Base-by-base conservation (phyloP, 2,888 invertebrate genomes). In the Tetragonisca angustula region DNA sequence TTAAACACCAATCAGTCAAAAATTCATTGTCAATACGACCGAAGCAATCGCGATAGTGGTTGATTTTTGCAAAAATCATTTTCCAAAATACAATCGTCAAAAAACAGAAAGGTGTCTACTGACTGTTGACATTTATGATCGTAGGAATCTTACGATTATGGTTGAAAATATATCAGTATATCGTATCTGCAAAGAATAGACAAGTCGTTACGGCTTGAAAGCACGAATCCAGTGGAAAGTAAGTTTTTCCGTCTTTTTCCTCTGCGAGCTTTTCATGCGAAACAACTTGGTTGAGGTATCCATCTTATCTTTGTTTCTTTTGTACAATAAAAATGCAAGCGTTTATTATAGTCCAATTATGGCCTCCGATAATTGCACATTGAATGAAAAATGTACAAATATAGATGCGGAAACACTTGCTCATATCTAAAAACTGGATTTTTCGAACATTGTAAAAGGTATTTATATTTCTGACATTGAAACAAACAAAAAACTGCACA, bases 21-120 rank as follows among this genome's bases (percentile, higher is more conserved):
- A 43, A 43, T 43, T 43, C 0, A 72, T 3, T 59, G 36, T 32
- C n/a, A 24, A n/a, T 21, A 79, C 62, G 76, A 76, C 67, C 59
- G 78, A 76, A 79, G 79, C 76, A 76, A 76, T 83, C 79, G 69
- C 79, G 84, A 83, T 49, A 74, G 21, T 5, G 11, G 11, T 62
- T 61, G 61, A 74, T 43, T 21, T 15, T 27, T 72, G 62, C 27
- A 49, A 21, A 24, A 56, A 1, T 24, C 36, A 70, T 54, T 24
- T 11, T 19, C 49, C 15, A 50, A 52, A 67, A 17, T 3, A 15
- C 6, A 15, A 36, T 50, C 4, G 4, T 43, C 15, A 11, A 27
- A 52, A 74, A 0, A 17, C 19, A 24, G 4, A 36, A 59, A 54
- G 19, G 17, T 13, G 13, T 1, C 17, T 36, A 15, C 19, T 50